Percentiles rank a stretch among this genome's conserved stretches.
These are phyloP conservation scores for Remorina albescens DNA, from an alignment of 2,797 vertebrate genomes.

Conservation along the genomic window DNA sequence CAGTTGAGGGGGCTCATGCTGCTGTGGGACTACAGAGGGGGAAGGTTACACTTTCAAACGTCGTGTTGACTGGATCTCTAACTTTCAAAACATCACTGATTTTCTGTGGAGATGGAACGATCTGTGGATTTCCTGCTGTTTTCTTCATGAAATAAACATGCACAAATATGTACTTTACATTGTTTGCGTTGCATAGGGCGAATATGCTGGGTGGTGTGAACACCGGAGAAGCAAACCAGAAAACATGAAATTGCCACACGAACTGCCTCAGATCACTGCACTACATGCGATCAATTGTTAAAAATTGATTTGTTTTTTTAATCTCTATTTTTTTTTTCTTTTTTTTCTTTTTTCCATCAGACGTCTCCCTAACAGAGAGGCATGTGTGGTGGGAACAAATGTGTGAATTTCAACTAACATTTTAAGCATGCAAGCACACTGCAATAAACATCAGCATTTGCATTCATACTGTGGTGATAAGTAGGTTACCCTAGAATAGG, in stretches of 20 bases:
- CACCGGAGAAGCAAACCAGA: conserved; percentile 23
- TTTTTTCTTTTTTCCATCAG: conserved; percentile 1
- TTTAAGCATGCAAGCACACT: conserved; percentile 71
- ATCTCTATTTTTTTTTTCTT: not conserved
- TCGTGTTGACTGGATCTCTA: conserved; percentile 37
- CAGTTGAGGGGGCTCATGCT: conserved; percentile 52
- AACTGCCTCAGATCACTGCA: conserved; percentile 15
- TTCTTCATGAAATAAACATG: conserved; percentile 39
- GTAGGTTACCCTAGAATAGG: conserved; percentile 79
- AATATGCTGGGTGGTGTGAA: conserved; percentile 17
- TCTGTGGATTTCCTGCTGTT: conserved; percentile 23
- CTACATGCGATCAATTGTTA: conserved; percentile 13
- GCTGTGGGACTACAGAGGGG: conserved; percentile 57
- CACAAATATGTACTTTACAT: conserved; percentile 13
- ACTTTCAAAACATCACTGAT: conserved; percentile 50
- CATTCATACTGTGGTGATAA: conserved; percentile 75
- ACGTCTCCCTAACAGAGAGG: conserved; percentile 27
- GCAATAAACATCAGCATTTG: conserved; percentile 77
- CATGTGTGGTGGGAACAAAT: conserved; percentile 46
- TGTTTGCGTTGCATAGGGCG: conserved; percentile 36
- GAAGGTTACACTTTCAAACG: conserved; percentile 64
- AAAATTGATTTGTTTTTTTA: conserved; percentile 23
- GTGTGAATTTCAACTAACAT: conserved; percentile 67
- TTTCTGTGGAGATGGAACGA: conserved; percentile 45
- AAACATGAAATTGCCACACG: conserved; percentile 41